Evolutionary conservation across 53 echinoderm and acorn worm genomes (phyloP).

Genomic region (Echinometra lucunter): DNA sequence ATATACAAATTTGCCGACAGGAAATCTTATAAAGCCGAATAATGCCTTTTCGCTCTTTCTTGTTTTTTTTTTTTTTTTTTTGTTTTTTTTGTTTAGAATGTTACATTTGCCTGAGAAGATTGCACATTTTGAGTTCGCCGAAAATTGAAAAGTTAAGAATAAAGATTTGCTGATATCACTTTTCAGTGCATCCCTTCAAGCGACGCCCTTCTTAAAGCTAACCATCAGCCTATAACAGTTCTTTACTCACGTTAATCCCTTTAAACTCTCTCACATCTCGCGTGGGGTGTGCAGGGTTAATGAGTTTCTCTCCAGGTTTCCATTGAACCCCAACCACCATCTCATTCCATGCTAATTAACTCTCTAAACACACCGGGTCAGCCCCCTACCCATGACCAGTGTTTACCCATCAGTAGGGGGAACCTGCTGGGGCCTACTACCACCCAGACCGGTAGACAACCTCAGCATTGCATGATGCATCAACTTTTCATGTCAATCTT

Average conservation of each 20-base stretch:
- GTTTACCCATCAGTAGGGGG: constrained; percentile 52
- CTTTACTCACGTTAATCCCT: background rate
- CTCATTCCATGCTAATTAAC: constrained; percentile 38
- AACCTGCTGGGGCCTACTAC: background rate
- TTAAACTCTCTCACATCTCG: constrained; percentile 28
- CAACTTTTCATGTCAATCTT: background rate
- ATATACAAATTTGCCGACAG: background rate
- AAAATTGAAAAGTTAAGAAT: too few relatives aligned
- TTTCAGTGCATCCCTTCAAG: background rate
- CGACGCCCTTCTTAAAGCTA: background rate
- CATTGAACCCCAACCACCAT: background rate
- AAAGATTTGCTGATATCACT: too few relatives aligned
- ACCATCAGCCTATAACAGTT: background rate
- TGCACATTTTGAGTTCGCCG: too few relatives aligned
- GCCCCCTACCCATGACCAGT: constrained; percentile 17
- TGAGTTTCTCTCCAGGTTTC: constrained; percentile 17
- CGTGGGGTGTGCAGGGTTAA: constrained; percentile 43
- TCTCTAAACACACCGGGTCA: constrained; percentile 46
- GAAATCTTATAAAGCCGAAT: too few relatives aligned
- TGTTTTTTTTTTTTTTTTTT: too few relatives aligned
- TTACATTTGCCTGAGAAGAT: too few relatives aligned
- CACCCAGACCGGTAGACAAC: background rate
- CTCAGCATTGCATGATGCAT: background rate
- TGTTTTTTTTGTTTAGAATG: too few relatives aligned
- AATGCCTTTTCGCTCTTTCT: too few relatives aligned